These are phyloP conservation scores for Scyliorhinus canicula DNA, from an alignment of 2,797 vertebrate genomes.

Conservation along the genomic window DNA sequence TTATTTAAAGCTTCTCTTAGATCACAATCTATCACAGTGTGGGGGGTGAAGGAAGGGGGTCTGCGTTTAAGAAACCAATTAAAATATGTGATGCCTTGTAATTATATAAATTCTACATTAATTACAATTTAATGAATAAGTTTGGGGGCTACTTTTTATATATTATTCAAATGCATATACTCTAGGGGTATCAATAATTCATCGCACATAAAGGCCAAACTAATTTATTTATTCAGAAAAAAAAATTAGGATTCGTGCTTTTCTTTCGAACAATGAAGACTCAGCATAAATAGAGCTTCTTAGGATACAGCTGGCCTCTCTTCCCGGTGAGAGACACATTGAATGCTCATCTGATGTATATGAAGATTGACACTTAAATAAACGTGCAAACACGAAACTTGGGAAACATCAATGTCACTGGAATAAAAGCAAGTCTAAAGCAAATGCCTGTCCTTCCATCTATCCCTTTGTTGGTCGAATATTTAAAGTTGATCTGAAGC, in stretches of 20 bases:
- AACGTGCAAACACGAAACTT: not conserved
- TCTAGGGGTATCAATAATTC: slow-evolving; percentile 71
- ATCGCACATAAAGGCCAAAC: slow-evolving; percentile 77
- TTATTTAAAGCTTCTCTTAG: slow-evolving; percentile 19
- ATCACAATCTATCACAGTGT: slow-evolving; percentile 14
- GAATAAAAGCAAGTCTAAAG: slow-evolving; percentile 4
- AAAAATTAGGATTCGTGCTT: slow-evolving; percentile 56
- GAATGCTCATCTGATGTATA: slow-evolving; percentile 24
- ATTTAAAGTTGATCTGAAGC: not conserved
- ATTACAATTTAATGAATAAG: slow-evolving; percentile 75
- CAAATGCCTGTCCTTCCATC: not conserved
- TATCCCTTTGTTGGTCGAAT: not conserved
- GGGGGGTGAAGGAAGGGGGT: not conserved
- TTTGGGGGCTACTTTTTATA: slow-evolving; percentile 69
- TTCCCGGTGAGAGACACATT: not conserved
- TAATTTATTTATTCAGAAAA: slow-evolving; percentile 77
- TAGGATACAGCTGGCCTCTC: slow-evolving; percentile 16
- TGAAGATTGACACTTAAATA: slow-evolving; percentile 22
- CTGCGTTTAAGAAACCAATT: slow-evolving; percentile 33
- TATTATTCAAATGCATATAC: slow-evolving; percentile 73
- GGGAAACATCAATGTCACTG: not conserved
- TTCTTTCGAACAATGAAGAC: slow-evolving; percentile 23
- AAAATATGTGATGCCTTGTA: slow-evolving; percentile 29
- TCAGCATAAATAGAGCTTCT: slow-evolving; percentile 23
- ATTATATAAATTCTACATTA: slow-evolving; percentile 68